Percentiles rank a stretch among this genome's conserved stretches.
These are phyloP conservation scores for Rhea americana DNA, from an alignment of 2,113 vertebrate species.

Conservation along the genomic window DNA sequence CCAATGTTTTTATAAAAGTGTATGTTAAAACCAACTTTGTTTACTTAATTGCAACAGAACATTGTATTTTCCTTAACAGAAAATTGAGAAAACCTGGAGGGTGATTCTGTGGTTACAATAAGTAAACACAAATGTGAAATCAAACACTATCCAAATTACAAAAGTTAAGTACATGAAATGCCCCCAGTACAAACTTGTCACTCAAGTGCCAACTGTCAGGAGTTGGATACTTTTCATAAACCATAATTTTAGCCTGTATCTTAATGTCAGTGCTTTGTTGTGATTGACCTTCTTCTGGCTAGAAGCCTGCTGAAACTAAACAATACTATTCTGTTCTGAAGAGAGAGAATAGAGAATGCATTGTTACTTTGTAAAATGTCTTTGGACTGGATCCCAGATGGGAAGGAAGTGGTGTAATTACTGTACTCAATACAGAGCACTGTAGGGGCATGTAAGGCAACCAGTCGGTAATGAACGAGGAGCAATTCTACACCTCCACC, in stretches of 20 bases:
- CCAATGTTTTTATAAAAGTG: slow-evolving; percentile 54
- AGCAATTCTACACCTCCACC: slow-evolving; percentile 21
- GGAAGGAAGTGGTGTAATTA: slow-evolving; percentile 64
- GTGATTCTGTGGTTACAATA: slow-evolving; percentile 20
- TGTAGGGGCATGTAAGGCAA: slow-evolving; percentile 49
- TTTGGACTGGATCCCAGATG: slow-evolving; percentile 68
- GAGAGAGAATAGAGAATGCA: slow-evolving; percentile 51
- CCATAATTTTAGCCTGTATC: slow-evolving; percentile 61
- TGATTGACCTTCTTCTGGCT: slow-evolving; percentile 68
- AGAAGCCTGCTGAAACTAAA: slow-evolving; percentile 59
- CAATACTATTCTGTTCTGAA: slow-evolving; percentile 63
- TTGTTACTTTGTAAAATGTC: slow-evolving; percentile 65
- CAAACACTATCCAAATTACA: slow-evolving; percentile 1
- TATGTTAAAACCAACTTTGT: slow-evolving; percentile 43
- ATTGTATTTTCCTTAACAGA: slow-evolving; percentile 56
- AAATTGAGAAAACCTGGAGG: slow-evolving; percentile 60
- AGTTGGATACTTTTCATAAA: slow-evolving; percentile 48
- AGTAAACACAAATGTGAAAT: slow-evolving; percentile 50
- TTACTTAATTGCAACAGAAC: slow-evolving; percentile 49
- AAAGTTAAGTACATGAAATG: slow-evolving; percentile 27
- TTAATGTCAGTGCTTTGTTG: slow-evolving; percentile 70
- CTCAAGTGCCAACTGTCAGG: slow-evolving; percentile 47
- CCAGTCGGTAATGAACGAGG: accelerated
- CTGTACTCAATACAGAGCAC: slow-evolving; percentile 38
- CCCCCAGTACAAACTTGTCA: slow-evolving; percentile 52